These are phyloP conservation scores for Siphonodentalium dalli DNA, from an alignment of 2,888 invertebrate genomes.

Conservation along the genomic window DNA sequence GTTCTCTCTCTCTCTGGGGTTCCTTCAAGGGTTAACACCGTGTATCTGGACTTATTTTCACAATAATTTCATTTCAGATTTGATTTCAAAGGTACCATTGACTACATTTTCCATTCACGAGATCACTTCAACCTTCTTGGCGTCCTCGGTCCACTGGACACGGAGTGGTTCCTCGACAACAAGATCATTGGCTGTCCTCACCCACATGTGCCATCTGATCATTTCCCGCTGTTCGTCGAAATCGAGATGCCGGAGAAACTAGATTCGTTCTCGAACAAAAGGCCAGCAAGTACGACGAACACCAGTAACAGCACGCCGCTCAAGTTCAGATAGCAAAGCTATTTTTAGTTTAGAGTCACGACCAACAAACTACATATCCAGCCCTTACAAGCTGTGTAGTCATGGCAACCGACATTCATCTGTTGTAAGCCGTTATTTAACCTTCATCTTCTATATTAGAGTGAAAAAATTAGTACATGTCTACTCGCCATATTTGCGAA, in stretches of 20 bases:
- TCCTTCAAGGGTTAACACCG: neutral
- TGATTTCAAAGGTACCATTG: conserved; percentile 99
- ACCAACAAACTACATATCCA: neutral
- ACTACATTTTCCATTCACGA: conserved; percentile 98
- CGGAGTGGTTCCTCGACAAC: conserved; percentile 80
- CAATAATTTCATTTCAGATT: conserved; percentile 75
- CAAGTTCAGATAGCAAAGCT: too few relatives aligned
- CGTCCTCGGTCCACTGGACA: conserved; percentile 90
- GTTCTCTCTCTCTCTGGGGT: too few relatives aligned
- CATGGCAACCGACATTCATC: too few relatives aligned
- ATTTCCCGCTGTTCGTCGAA: conserved; percentile 63
- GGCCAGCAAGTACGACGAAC: neutral
- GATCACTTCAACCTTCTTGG: conserved; percentile 95
- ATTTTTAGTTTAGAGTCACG: neutral
- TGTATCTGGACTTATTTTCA: neutral
- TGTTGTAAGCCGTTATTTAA: too few relatives aligned
- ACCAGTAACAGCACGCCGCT: neutral
- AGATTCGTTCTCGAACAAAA: conserved; percentile 1
- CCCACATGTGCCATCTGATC: conserved; percentile 89
- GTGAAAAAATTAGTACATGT: too few relatives aligned
- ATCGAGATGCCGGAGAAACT: conserved; percentile 53
- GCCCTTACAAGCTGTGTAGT: too few relatives aligned
- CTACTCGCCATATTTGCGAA: too few relatives aligned
- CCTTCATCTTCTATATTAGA: too few relatives aligned
- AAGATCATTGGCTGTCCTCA: conserved; percentile 98